Percentiles rank a stretch among this genome's conserved stretches.
Evolutionary conservation across 2,888 invertebrate species (phyloP).

Genomic region (Brenthis ino): DNA sequence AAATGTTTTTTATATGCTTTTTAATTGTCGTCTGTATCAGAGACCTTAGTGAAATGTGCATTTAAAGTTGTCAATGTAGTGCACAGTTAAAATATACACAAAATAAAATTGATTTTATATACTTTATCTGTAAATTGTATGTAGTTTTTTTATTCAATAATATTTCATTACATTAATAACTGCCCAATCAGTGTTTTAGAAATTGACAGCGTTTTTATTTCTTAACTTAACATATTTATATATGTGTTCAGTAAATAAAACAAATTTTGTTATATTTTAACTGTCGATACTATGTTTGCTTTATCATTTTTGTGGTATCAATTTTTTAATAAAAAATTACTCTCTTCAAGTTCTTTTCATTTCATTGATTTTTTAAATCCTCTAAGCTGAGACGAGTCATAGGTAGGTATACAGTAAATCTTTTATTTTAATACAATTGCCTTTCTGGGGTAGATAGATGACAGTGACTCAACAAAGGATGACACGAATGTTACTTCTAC

Average conservation of each 20-base stretch:
- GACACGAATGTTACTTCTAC: too few relatives aligned
- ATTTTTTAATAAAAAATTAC: conserved; percentile 72
- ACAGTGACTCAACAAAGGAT: too few relatives aligned
- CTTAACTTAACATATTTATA: too few relatives aligned
- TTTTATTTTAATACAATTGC: too few relatives aligned
- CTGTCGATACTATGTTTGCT: conserved; percentile 76
- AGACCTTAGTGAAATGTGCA: conserved; percentile 62
- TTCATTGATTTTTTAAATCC: too few relatives aligned
- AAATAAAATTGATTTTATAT: conserved; percentile 39
- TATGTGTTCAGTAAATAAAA: neutral
- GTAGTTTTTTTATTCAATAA: too few relatives aligned
- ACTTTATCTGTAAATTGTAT: too few relatives aligned
- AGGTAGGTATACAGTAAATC: too few relatives aligned
- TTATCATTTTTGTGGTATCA: conserved; percentile 59
- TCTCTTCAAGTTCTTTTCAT: conserved; percentile 48
- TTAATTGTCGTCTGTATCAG: conserved; percentile 58
- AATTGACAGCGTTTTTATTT: conserved; percentile 5
- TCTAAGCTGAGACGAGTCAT: too few relatives aligned
- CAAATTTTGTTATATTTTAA: conserved; percentile 57
- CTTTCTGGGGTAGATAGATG: too few relatives aligned
- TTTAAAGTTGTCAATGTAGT: conserved; percentile 62
- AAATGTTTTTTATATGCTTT: conserved; percentile 50
- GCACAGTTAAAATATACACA: conserved; percentile 58
- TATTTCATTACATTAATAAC: neutral
- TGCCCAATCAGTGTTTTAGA: conserved; percentile 15